Evolutionary conservation across 2,113 vertebrate genomes (phyloP), one percentile per base, ranked within the genome.

Genomic region (Phoxinus phoxinus): DNA sequence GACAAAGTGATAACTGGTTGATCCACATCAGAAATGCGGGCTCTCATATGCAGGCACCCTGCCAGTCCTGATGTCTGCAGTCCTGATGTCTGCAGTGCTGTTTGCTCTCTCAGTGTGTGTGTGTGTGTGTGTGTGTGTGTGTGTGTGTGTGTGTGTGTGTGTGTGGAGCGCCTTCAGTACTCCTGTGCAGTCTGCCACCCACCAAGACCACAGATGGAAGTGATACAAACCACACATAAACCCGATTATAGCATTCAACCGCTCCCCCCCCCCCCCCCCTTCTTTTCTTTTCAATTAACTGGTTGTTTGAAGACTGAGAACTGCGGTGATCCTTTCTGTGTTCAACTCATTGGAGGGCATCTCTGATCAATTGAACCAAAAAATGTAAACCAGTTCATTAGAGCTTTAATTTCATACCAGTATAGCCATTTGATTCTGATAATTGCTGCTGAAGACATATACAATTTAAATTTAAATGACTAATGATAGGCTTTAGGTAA

Each of bases 171-270:
- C 5, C 35, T 48, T 77, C 56, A 53, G 72, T 75, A n/a, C 53
- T 32, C 35, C n/a, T 11, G n/a, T 12, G 56, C 72, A 23, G 30
- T 35, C 37, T 46, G 41, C 83, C 83, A 84, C 83, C 83, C 83
- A 76, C 83, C 8, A 25, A 84, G 83, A 59, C 83, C 37, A 84
- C 83, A 76, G 58, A 77, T 84, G 58, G 63, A 84, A 84, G 83
- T 13, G 83, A 84, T 84, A 59, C 72, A 84, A 73, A 46, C 83
- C 83, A 84, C 83, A 75, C 35, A 79, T n/a, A 37, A 74, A 74
- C 21, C 41, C 13, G n/a, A 74, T 48, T 74, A 74, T 27, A 48
- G 41, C 72, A 17, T 74, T 74, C 41, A 73, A 25, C 10, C 25
- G 32, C 9, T 17, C n/a, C n/a, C n/a, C n/a, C n/a, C n/a, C n/a